phyloP scores from a whole-genome alignment of 2,888 invertebrate genomes.

The Lampropteryx suffumata region DNA sequence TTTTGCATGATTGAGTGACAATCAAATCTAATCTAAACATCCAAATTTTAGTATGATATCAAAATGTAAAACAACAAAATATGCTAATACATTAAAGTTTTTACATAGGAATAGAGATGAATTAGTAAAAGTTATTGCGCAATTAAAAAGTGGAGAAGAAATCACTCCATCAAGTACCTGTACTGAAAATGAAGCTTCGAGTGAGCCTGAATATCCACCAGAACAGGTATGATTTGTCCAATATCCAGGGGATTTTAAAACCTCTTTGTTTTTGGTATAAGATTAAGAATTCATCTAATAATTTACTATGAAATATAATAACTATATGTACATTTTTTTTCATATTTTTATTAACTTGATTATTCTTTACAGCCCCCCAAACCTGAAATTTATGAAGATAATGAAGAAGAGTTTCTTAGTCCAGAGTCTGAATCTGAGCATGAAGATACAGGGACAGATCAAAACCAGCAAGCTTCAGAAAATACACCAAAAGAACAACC shows the following conservation, averaged over 20 bases:
- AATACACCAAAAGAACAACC: constrained; percentile 20
- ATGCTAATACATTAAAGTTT: constrained; percentile 31
- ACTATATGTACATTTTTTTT: too few species aligned
- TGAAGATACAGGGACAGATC: constrained; percentile 55
- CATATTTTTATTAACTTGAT: too few species aligned
- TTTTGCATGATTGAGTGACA: too few species aligned
- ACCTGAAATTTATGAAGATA: constrained; percentile 67
- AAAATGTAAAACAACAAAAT: too few species aligned
- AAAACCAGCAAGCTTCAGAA: constrained; percentile 30
- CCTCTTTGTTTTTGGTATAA: background rate
- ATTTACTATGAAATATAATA: too few species aligned
- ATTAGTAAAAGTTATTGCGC: constrained; percentile 89
- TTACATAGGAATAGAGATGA: constrained; percentile 89
- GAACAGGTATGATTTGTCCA: constrained; percentile 40
- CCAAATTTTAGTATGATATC: too few species aligned
- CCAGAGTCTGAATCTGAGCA: constrained; percentile 74
- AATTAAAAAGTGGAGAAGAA: constrained; percentile 88
- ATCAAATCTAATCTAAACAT: too few species aligned
- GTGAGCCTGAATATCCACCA: constrained; percentile 63
- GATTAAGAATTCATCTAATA: too few species aligned
- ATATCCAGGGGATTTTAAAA: background rate
- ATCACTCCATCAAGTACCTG: constrained; percentile 70
- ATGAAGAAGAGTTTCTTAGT: constrained; percentile 76
- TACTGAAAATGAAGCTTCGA: constrained; percentile 72
- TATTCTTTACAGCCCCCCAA: constrained; percentile 42